Conservation (phyloP, 2,888 invertebrate species). For the Cantharis nigra region DNA sequence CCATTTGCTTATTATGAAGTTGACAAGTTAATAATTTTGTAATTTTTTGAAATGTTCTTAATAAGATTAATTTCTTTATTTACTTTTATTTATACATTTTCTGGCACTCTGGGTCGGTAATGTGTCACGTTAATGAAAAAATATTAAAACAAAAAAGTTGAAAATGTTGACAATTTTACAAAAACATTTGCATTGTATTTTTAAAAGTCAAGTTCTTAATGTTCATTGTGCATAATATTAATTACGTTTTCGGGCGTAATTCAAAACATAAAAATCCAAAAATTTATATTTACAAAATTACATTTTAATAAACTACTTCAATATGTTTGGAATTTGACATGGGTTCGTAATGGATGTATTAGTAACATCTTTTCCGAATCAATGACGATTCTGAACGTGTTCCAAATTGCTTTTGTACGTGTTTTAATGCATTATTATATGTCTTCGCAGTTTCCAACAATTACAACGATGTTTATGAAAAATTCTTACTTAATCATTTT, state of each 20-base stretch:
- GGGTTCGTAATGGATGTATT: background rate
- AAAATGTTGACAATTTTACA: background rate
- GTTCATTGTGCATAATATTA: background rate
- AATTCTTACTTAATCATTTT: background rate
- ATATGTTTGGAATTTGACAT: background rate
- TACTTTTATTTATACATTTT: background rate
- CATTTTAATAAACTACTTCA: background rate
- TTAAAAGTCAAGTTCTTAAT: too few relatives aligned
- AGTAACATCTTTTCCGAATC: background rate
- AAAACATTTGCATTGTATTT: background rate
- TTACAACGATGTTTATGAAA: background rate
- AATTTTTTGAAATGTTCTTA: background rate
- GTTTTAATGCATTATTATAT: background rate
- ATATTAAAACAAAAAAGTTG: background rate
- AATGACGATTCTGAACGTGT: background rate
- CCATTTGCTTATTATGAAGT: background rate
- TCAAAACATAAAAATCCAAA: background rate
- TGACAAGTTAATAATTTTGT: background rate
- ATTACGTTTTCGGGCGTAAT: background rate
- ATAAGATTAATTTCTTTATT: background rate
- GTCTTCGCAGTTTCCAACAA: background rate
- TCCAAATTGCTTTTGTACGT: slow-evolving; percentile 1
- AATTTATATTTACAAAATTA: background rate
- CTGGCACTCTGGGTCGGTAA: background rate
- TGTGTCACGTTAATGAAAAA: background rate